Percentiles rank a stretch among this genome's conserved stretches.
Evolutionary conservation across 2,797 vertebrate genomes (phyloP).

Genomic region (Argentina silus): DNA sequence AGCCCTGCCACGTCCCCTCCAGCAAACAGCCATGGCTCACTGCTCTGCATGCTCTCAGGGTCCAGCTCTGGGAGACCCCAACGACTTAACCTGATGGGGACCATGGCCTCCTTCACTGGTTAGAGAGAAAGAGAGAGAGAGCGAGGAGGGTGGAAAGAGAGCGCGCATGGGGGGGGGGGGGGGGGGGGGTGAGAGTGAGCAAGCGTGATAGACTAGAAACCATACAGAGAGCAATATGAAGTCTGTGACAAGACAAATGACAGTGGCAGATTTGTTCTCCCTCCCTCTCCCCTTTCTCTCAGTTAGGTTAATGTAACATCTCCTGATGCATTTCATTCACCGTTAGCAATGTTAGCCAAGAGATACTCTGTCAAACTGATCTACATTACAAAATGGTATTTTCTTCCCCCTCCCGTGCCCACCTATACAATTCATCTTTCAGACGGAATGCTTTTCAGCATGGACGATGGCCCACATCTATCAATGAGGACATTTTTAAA

Average conservation of each 20-base stretch:
- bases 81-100: constrained; percentile 86
- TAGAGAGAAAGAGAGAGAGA: constrained; percentile 13
- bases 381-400: constrained; percentile 63
- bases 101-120: constrained; percentile 63
- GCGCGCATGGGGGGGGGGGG: not conserved
- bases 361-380: constrained; percentile 72
- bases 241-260: constrained; percentile 68
- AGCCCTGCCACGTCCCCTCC: constrained; percentile 89
- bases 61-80: constrained; percentile 91
- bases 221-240: constrained; percentile 55
- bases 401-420: not conserved
- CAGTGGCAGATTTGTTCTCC: constrained; percentile 36
- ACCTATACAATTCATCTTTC: constrained; percentile 68
- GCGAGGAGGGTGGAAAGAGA: not conserved
- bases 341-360: constrained; percentile 59
- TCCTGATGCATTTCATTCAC: constrained; percentile 75
- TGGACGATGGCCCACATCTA: constrained; percentile 67
- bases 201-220: constrained; percentile 54
- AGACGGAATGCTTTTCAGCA: constrained; percentile 57
- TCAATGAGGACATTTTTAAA: constrained; percentile 67
- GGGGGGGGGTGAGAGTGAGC: not conserved
- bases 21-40: constrained; percentile 92
- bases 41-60: constrained; percentile 91
- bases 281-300: constrained; percentile 26
- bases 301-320: constrained; percentile 67